Conservation (phyloP, 2,113 vertebrate genomes). For the Empidonax traillii region DNA sequence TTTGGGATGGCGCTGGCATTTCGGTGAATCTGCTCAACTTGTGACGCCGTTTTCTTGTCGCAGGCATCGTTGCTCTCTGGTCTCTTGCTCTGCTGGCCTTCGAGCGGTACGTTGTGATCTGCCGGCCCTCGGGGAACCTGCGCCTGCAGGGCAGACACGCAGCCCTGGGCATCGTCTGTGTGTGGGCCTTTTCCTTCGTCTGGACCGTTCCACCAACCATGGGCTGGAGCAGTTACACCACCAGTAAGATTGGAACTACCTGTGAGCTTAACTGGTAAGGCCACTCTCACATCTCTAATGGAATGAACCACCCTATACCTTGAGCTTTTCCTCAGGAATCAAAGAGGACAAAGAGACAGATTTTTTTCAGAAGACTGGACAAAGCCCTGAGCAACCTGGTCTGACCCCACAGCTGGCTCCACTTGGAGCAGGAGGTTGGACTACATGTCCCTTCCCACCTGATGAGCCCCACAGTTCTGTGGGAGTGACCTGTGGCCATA, state of each 20-base stretch:
- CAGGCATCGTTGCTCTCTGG: constrained; percentile 90
- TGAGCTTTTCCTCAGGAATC: not conserved
- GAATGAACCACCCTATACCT: not conserved
- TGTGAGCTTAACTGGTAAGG: constrained; percentile 93
- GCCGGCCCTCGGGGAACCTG: constrained; percentile 77
- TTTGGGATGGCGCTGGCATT: not conserved
- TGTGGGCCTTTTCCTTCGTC: constrained; percentile 88
- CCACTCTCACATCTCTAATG: not conserved
- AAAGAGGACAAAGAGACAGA: not conserved
- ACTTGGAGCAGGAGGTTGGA: not conserved
- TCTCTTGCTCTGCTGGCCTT: constrained; percentile 87
- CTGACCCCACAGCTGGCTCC: not conserved
- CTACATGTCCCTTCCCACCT: not conserved
- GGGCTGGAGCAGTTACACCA: constrained; percentile 90
- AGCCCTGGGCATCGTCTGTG: constrained; percentile 80
- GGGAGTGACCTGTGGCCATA: accelerated
- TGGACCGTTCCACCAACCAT: constrained; percentile 87
- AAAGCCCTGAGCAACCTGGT: not conserved
- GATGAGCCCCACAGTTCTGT: not conserved
- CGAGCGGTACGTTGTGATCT: constrained; percentile 85
- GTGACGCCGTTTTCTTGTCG: not conserved
- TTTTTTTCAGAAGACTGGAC: not conserved
- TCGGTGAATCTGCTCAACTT: not conserved
- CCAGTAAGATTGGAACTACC: constrained; percentile 91
- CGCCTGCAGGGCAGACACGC: constrained; percentile 78